Evolutionary conservation across 2,113 vertebrate species (phyloP).

Genomic region (Petaurus breviceps): DNA sequence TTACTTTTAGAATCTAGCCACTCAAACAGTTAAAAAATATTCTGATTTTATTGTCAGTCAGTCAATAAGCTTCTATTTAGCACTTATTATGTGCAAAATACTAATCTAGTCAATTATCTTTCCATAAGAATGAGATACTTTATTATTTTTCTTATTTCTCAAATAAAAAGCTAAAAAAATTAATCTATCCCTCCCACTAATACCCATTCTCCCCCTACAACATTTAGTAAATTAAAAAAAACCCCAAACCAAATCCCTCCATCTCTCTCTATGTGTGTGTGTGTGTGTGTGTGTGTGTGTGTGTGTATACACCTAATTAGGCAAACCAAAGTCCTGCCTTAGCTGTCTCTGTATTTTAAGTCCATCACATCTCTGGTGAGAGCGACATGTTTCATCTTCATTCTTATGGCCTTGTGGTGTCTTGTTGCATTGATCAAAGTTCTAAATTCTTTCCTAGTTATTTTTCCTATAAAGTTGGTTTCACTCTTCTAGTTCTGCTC

Average conservation of each 20-base stretch:
- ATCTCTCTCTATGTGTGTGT: no score
- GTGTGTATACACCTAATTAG: not conserved
- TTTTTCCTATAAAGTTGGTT: not conserved
- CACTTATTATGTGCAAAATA: not conserved
- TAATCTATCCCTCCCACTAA: not conserved
- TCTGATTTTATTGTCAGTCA: no score
- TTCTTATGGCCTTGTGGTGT: not conserved
- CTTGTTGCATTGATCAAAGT: not conserved
- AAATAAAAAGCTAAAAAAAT: not conserved
- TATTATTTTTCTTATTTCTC: not conserved
- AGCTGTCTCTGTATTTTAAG: no score
- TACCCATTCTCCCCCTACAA: not conserved
- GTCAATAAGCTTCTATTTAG: no score
- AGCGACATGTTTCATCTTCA: not conserved
- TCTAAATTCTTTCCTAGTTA: not conserved
- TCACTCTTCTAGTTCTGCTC: not conserved
- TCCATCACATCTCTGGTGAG: not conserved
- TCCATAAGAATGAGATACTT: not conserved
- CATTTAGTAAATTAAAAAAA: not conserved
- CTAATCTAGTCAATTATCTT: not conserved
- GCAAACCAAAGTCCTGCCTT: not conserved
- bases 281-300: no score
- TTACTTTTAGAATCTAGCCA: no score
- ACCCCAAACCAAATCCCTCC: not conserved
- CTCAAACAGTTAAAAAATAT: no score